These are phyloP conservation scores for Quiscalus mexicanus DNA, from an alignment of 2,113 vertebrate genomes.

Conservation along the genomic window DNA sequence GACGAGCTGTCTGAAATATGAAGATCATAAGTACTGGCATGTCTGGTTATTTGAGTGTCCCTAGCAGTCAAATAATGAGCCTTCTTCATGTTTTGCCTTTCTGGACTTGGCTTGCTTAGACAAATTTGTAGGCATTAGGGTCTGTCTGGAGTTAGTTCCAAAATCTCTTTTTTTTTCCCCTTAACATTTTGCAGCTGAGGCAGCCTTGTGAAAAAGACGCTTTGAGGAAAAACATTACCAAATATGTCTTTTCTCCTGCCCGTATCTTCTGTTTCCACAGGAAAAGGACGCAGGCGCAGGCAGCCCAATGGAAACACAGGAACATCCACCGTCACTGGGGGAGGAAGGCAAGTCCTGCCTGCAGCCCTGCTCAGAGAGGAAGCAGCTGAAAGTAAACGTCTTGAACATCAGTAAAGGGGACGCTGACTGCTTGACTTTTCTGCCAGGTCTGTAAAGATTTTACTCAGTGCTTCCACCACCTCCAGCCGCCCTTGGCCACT, in stretches of 20 bases:
- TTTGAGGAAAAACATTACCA: constrained; percentile 78
- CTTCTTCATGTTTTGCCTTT: constrained; percentile 79
- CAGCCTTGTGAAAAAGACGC: constrained; percentile 71
- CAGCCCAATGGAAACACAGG: constrained; percentile 55
- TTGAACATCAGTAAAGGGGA: background rate
- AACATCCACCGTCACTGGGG: background rate
- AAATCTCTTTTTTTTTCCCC: constrained; percentile 64
- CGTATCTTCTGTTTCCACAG: constrained; percentile 79
- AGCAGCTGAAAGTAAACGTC: constrained; percentile 10
- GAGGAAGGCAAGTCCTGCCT: constrained; percentile 16
- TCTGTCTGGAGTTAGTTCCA: constrained; percentile 84
- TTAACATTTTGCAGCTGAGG: constrained; percentile 80
- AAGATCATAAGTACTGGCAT: constrained; percentile 70
- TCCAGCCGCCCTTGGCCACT: background rate
- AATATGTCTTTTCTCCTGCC: constrained; percentile 79
- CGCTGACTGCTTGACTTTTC: background rate
- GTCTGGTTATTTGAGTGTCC: constrained; percentile 76
- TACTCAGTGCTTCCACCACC: background rate
- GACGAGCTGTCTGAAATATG: constrained; percentile 61
- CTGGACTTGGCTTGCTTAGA: constrained; percentile 75
- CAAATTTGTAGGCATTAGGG: constrained; percentile 80
- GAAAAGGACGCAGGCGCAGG: constrained; percentile 61
- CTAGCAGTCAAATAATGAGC: constrained; percentile 75
- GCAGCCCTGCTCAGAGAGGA: constrained; percentile 43
- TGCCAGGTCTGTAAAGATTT: background rate